phyloP scores from a whole-genome alignment of 2,888 invertebrate genomes.

The Polydesmus complanatus region DNA sequence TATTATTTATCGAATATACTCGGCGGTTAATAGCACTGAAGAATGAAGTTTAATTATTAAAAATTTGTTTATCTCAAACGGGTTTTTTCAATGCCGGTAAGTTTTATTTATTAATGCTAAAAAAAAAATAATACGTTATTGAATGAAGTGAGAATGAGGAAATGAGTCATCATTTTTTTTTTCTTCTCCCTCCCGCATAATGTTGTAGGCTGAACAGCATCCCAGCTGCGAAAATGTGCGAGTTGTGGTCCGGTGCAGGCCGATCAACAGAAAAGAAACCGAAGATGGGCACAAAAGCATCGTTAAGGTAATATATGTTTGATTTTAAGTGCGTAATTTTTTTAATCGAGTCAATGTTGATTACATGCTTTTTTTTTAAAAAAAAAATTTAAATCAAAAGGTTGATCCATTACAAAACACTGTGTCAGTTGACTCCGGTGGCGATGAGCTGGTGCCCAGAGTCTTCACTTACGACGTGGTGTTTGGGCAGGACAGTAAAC shows the following conservation, averaged over 20 bases:
- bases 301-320: constrained; percentile 50
- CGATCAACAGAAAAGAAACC: constrained; percentile 73
- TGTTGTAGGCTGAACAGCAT: background rate
- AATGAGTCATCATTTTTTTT: too few relatives aligned
- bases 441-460: constrained; percentile 46
- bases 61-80: too few relatives aligned
- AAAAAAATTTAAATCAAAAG: too few relatives aligned
- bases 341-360: constrained; percentile 52
- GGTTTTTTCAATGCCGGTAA: too few relatives aligned
- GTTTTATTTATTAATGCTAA: too few relatives aligned
- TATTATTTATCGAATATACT: too few relatives aligned
- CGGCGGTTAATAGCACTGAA: too few relatives aligned
- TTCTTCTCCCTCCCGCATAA: too few relatives aligned
- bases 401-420: constrained; percentile 32
- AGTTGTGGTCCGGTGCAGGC: constrained; percentile 88
- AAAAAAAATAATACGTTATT: too few relatives aligned
- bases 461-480: constrained; percentile 90
- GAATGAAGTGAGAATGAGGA: too few relatives aligned
- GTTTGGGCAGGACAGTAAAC: constrained; percentile 66
- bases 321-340: background rate
- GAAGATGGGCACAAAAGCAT: constrained; percentile 54
- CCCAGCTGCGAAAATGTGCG: constrained; percentile 65
- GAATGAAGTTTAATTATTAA: too few relatives aligned
- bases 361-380: constrained; percentile 24
- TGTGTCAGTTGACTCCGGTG: constrained; percentile 29